Percentiles rank a stretch among this genome's conserved stretches.
Evolutionary conservation across 64 coral and sea anemone species (phyloP).

Genomic region (Pocillopora damicornis): DNA sequence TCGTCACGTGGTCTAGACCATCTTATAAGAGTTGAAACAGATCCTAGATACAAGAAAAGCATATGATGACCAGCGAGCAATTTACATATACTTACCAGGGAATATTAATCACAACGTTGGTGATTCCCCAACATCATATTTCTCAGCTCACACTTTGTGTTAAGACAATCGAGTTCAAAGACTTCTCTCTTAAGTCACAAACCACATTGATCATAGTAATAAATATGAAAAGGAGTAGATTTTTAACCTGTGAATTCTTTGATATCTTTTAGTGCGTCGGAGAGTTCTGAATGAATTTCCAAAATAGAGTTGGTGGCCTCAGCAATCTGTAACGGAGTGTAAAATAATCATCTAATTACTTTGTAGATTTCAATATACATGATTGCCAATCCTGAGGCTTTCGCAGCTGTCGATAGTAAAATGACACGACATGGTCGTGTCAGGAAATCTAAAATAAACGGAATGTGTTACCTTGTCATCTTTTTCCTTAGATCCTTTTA

Average conservation of each 20-base stretch:
- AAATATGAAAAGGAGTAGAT: not conserved
- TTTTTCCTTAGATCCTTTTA: conserved; percentile 77
- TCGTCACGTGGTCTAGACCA: conserved; percentile 74
- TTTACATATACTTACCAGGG: too few relatives aligned
- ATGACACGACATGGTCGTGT: too few relatives aligned
- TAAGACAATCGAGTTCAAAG: too few relatives aligned
- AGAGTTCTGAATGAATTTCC: conserved; percentile 35
- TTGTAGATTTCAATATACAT: too few relatives aligned
- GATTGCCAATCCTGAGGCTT: too few relatives aligned
- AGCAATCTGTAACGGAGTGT: conserved; percentile 3
- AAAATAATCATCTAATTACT: not conserved
- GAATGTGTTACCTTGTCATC: conserved; percentile 48
- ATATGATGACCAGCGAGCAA: too few relatives aligned
- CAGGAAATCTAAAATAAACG: not conserved
- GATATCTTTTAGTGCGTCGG: conserved; percentile 22
- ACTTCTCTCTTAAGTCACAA: not conserved
- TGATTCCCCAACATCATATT: too few relatives aligned
- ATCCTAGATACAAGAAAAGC: not conserved
- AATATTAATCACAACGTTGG: too few relatives aligned
- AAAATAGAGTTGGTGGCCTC: conserved; percentile 9
- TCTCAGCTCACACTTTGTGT: too few relatives aligned
- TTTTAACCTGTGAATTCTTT: conserved; percentile 40
- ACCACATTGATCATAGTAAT: not conserved
- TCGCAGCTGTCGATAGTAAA: too few relatives aligned
- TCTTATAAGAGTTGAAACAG: conserved; percentile 36